Evolutionary conservation across 2,888 invertebrate genomes (phyloP).

Genomic region (Tanytarsus gracilentus): DNA sequence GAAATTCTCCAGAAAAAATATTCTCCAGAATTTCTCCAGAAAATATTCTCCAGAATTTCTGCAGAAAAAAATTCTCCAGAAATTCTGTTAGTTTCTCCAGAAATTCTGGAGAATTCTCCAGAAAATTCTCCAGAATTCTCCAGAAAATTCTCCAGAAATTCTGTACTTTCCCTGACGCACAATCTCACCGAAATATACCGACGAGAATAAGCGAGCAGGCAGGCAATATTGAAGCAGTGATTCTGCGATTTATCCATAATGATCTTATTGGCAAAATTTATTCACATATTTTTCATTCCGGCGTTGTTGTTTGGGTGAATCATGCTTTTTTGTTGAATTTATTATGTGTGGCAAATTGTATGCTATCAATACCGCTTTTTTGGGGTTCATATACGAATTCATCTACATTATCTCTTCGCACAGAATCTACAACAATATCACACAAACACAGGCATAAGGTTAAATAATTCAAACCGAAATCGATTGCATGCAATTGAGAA

Average conservation of each 20-base stretch:
- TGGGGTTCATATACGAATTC: conserved; percentile 13
- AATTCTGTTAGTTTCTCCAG: no score
- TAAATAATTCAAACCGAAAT: conserved; percentile 26
- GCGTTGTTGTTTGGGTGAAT: conserved; percentile 5
- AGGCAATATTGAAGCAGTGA: background rate
- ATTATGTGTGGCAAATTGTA: conserved; percentile 19
- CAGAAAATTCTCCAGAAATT: no score
- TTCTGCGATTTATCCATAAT: conserved; percentile 10
- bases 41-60: no score
- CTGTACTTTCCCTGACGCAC: no score
- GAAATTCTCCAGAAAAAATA: no score
- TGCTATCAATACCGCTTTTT: conserved; percentile 26
- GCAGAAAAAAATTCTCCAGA: no score
- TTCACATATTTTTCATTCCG: conserved; percentile 16
- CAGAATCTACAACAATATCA: conserved; percentile 8
- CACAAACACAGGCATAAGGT: conserved; percentile 20
- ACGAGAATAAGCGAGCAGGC: background rate
- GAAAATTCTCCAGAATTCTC: no score
- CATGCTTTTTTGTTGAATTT: conserved; percentile 22
- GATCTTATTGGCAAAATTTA: conserved; percentile 19
- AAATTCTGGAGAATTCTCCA: no score
- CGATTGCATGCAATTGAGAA: conserved; percentile 6
- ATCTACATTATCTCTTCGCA: background rate
- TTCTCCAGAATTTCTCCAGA: no score
- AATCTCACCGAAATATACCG: no score